phyloP scores from a whole-genome alignment of 2,888 invertebrate genomes.

The Meganola albula region DNA sequence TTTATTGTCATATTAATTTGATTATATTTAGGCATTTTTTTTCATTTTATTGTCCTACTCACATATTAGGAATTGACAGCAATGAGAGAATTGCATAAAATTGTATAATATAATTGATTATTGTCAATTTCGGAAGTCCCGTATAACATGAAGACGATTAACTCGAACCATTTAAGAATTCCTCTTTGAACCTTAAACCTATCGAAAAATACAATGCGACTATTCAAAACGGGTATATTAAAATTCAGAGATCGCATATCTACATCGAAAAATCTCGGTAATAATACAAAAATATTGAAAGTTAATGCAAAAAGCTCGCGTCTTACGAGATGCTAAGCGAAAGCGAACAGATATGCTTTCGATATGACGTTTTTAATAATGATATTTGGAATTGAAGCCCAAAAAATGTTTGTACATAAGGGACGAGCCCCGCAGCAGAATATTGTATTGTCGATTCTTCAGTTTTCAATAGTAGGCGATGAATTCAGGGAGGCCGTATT shows the following conservation, averaged over 20 bases:
- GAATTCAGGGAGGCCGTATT: slow-evolving; percentile 54
- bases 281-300: slow-evolving; percentile 64
- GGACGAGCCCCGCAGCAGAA: slow-evolving; percentile 30
- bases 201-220: slow-evolving; percentile 66
- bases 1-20: slow-evolving; percentile 56
- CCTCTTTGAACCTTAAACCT: slow-evolving; percentile 51
- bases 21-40: too few relatives aligned
- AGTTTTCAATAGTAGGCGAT: slow-evolving; percentile 59
- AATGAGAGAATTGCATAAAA: slow-evolving; percentile 59
- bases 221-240: slow-evolving; percentile 52
- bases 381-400: slow-evolving; percentile 52
- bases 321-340: slow-evolving; percentile 46
- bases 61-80: slow-evolving; percentile 61
- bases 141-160: slow-evolving; percentile 24
- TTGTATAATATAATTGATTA: slow-evolving; percentile 50
- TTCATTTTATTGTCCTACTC: slow-evolving; percentile 48
- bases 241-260: slow-evolving; percentile 50
- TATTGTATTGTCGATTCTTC: slow-evolving; percentile 35
- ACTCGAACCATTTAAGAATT: slow-evolving; percentile 30
- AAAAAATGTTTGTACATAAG: slow-evolving; percentile 49
- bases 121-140: slow-evolving; percentile 53
- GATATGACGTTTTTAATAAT: slow-evolving; percentile 60
- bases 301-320: slow-evolving; percentile 54
- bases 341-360: slow-evolving; percentile 66
- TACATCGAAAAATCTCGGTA: slow-evolving; percentile 51